Evolutionary conservation across 2,113 vertebrate species (phyloP).

Genomic region (Podocnemis expansa): DNA sequence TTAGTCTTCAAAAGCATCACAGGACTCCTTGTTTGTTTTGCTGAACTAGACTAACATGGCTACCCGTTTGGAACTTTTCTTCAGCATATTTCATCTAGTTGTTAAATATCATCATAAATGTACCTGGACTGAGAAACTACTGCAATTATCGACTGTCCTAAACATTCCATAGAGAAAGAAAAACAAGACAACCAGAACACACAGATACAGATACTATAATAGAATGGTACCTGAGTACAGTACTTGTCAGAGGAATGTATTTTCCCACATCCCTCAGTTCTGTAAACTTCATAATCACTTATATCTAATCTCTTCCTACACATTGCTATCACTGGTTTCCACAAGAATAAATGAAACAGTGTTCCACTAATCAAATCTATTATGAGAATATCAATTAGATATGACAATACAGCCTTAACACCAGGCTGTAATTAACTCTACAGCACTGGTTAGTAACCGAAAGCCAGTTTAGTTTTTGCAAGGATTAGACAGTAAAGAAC

Average conservation of each 20-base stretch:
- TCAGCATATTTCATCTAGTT: neutral
- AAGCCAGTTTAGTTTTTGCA: too few species aligned
- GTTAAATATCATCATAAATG: neutral
- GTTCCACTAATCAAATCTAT: neutral
- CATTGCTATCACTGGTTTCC: neutral
- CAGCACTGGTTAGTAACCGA: neutral
- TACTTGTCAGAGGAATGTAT: neutral
- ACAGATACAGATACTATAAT: neutral
- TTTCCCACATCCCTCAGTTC: neutral
- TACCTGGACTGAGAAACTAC: neutral
- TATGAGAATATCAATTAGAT: neutral
- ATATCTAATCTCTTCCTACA: neutral
- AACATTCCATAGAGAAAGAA: neutral
- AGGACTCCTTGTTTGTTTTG: too few species aligned
- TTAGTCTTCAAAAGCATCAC: too few species aligned
- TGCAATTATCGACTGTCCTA: neutral
- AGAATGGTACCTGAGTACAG: neutral
- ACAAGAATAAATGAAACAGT: neutral
- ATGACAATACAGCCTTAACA: neutral
- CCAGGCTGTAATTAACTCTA: accelerated
- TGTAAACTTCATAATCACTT: neutral
- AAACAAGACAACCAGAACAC: neutral
- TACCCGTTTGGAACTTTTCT: neutral
- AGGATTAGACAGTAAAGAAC: neutral
- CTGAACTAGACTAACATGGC: too few species aligned